Conservation (phyloP, 1,140 invertebrate species). For the Oryctes rhinoceros region DNA sequence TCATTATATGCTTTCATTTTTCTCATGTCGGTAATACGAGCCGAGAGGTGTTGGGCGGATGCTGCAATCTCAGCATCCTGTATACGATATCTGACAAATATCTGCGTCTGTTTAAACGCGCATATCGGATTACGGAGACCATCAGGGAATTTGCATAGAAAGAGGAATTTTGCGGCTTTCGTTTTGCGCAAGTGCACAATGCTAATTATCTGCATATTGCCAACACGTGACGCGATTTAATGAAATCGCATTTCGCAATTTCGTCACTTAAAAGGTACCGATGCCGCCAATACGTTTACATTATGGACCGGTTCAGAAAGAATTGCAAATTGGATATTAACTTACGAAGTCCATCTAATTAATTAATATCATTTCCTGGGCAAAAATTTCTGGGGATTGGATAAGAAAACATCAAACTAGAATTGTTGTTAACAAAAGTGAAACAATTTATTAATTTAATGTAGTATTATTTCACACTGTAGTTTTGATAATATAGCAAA, state of each 20-base stretch:
- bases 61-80: slow-evolving; percentile 20
- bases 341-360: too few relatives aligned
- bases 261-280: neutral
- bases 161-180: neutral
- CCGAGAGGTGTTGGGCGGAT: slow-evolving; percentile 19
- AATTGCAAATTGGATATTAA: too few relatives aligned
- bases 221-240: neutral
- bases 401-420: too few relatives aligned
- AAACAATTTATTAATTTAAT: too few relatives aligned
- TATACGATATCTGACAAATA: neutral
- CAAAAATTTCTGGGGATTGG: too few relatives aligned
- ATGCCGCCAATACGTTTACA: too few relatives aligned
- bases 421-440: too few relatives aligned
- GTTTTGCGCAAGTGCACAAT: neutral
- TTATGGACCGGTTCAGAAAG: too few relatives aligned
- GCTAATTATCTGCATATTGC: neutral
- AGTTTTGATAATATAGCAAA: too few relatives aligned
- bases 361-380: too few relatives aligned
- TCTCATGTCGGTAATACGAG: neutral
- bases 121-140: neutral
- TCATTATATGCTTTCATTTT: slow-evolving; percentile 11
- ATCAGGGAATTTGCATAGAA: slow-evolving; percentile 5
- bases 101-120: neutral
- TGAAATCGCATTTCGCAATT: neutral
- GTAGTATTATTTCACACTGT: too few relatives aligned